Evolutionary conservation across 2,888 invertebrate genomes (phyloP), one percentile per base, ranked within the genome.

Genomic region (Rosalia funebris): DNA sequence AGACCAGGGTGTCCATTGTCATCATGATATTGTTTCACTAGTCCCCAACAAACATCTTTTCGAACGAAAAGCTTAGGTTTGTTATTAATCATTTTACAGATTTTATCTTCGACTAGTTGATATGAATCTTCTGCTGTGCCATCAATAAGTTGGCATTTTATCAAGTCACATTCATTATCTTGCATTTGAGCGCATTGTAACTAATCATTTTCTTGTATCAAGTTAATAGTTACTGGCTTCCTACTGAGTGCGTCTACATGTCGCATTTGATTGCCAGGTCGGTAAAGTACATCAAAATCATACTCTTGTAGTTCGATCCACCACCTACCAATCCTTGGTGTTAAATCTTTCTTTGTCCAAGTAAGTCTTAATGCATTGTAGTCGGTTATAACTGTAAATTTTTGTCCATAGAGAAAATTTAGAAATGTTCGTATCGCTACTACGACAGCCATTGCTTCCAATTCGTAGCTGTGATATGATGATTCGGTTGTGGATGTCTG

Each of bases 161-260:
- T 37, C 19, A 48, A 9, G 1, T 36, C 48, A 2, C 48, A 48
- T 1, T 48, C 44, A 14, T 58, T 54, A 12, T 59, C 57, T 10
- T 37, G 19, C 10, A 56, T 11, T 59, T 69, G 68, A 5, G 57
- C 60, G n/a, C 42, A 17, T 12, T 59, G 19, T 9, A 70, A 56
- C 62, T 65, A 67, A 56, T 66, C 60, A 11, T 36, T 14, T 7
- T 15, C 36, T 39, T 7, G 37, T 19, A 57, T 31, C 20, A 32
- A 15, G 15, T 42, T 52, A 10, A 56, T 11, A 9, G 10, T 16
- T 2, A 42, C 5, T 17, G 57, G 47, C 25, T 63, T 60, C 32
- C 71, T 19, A n/a, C 72, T 67, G 3, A 74, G 31, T 0, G 71
- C 64, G 50, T 72, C 72, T 4, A 66, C 75, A 65, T 76, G 75